Evolutionary conservation across 2,113 vertebrate genomes (phyloP).

Genomic region (Pogona vitticeps): DNA sequence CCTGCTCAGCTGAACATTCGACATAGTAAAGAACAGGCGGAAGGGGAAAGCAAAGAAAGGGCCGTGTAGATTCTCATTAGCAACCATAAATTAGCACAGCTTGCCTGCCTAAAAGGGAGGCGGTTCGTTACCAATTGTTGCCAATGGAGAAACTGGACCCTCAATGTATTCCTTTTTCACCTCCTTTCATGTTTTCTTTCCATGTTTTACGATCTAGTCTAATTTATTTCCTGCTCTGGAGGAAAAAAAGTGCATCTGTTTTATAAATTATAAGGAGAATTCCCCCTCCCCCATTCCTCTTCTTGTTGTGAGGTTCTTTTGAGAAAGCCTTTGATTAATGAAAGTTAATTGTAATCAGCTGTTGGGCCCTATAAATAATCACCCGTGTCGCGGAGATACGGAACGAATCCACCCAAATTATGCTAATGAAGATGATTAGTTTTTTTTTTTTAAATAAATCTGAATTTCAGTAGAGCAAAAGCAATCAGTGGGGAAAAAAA

Average conservation of each 20-base stretch:
- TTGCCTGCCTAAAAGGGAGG: neutral
- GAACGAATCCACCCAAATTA: conserved; percentile 70
- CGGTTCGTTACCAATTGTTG: neutral
- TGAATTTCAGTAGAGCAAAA: conserved; percentile 55
- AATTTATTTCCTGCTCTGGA: conserved; percentile 60
- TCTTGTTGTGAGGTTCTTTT: conserved; percentile 19
- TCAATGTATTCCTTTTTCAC: conserved; percentile 35
- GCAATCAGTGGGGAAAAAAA: conserved; percentile 57
- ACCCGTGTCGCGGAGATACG: conserved; percentile 55
- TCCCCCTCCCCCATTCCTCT: too few relatives aligned
- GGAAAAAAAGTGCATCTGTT: conserved; percentile 30
- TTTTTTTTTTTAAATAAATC: conserved; percentile 54
- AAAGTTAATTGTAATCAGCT: conserved; percentile 68
- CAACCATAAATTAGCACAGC: neutral
- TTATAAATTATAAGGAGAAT: conserved; percentile 64
- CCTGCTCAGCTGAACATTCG: neutral
- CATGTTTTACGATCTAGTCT: conserved; percentile 46
- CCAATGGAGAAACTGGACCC: neutral
- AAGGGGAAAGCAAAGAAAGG: neutral
- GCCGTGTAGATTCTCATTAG: neutral
- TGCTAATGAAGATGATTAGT: conserved; percentile 65
- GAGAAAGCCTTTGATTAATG: conserved; percentile 68
- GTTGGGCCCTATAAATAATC: conserved; percentile 73
- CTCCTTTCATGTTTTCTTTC: conserved; percentile 26
- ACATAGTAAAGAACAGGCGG: conserved; percentile 23